Base-by-base conservation (phyloP, 2,113 vertebrate species). In the Psittacula cyanocephala region DNA sequence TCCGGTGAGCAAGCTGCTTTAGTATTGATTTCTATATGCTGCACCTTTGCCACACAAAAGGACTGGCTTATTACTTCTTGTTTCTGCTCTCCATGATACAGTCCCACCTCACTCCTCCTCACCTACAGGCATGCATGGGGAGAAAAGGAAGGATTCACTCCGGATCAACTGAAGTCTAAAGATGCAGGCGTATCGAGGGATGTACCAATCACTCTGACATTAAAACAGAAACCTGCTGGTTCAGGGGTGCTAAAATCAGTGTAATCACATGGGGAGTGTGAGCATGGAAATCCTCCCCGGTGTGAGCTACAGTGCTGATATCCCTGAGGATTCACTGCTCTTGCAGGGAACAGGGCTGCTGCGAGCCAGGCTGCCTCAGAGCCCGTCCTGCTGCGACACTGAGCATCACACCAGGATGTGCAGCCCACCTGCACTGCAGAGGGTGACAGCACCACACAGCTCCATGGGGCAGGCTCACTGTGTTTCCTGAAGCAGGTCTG, bases 401-500 rank as follows among this genome's bases (percentile, higher is more conserved):
- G 22, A 12, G 23, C 13, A 8, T 7, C 4, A 13, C 0, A 0
- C 13, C 17, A 3, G 55, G 24, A 11, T 0, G 0, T 1, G 3
- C 10, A 19, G 22, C 25, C 15, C 29, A 3, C 16, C 0, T 3
- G 14, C 37, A 25, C 39, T 0, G 39, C 13, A 0, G 24, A 52
- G 18, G 23, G 22, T 1, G n/a, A 15, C 35, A 31, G 3, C 65
- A 3, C 3, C 4, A 10, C 37, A 13, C 1, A 0, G 5, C 59
- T 39, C 46, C 37, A 2, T 0, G 1, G 1, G 16, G 4, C 0
- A 1, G 28, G n/a, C 43, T 6, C 2, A 1, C 31, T 31, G 31
- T 0, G 50, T 3, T 8, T 35, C 13, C 62, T 14, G 19, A 9
- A 65, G 35, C 80, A 28, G 24, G 6, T 15, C 33, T 37, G 13